Evolutionary conservation across 2,888 invertebrate genomes (phyloP).

Genomic region (Callimorpha dominula): DNA sequence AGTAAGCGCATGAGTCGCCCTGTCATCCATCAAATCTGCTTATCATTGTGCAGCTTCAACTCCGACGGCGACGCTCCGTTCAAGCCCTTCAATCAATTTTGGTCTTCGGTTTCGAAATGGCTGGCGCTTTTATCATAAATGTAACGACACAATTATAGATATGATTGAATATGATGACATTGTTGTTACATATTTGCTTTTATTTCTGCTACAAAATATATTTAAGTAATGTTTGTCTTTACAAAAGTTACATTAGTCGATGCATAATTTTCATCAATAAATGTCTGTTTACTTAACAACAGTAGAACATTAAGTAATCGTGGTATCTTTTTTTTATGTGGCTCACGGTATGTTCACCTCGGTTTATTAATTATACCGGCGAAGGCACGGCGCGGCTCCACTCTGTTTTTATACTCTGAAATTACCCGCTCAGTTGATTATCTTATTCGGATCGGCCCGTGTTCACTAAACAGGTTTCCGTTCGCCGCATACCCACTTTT

Average conservation of each 20-base stretch:
- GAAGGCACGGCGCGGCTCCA: slow-evolving; percentile 63
- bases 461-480: slow-evolving; percentile 73
- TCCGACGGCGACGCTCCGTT: slow-evolving; percentile 53
- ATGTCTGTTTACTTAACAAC: slow-evolving; percentile 52
- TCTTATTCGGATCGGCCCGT: slow-evolving; percentile 78
- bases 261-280: slow-evolving; percentile 46
- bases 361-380: slow-evolving; percentile 76
- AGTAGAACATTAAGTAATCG: slow-evolving; percentile 57
- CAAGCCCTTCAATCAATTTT: slow-evolving; percentile 74
- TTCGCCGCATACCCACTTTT: slow-evolving; percentile 78
- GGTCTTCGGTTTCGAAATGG: slow-evolving; percentile 73
- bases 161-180: slow-evolving; percentile 30
- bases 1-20: slow-evolving; percentile 66
- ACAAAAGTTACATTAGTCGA: not conserved
- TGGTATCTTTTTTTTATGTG: slow-evolving; percentile 53
- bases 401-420: slow-evolving; percentile 76
- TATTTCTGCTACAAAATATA: slow-evolving; percentile 13
- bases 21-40: slow-evolving; percentile 82
- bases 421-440: slow-evolving; percentile 81
- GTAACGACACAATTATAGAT: slow-evolving; percentile 40
- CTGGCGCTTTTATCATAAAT: slow-evolving; percentile 68
- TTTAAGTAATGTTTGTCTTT: not conserved
- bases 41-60: slow-evolving; percentile 72
- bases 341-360: slow-evolving; percentile 61
- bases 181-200: too few relatives aligned